These are phyloP conservation scores for Philereme vetulata DNA, from an alignment of 2,888 invertebrate genomes.

Conservation along the genomic window DNA sequence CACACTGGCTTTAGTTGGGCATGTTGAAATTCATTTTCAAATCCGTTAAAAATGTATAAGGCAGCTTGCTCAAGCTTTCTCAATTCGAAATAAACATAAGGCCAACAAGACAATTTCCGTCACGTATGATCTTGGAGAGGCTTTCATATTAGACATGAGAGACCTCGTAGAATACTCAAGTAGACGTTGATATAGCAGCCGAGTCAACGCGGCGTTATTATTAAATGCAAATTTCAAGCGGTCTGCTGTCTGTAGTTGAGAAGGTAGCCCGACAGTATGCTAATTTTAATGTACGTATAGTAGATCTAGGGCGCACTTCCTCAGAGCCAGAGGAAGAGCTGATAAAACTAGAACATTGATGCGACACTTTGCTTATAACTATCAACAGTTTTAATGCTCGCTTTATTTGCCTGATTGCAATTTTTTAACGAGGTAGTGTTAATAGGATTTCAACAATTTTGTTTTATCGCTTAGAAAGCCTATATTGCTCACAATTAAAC, in stretches of 20 bases:
- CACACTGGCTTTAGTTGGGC: conserved; percentile 21
- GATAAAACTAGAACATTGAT: conserved; percentile 69
- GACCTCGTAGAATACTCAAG: conserved; percentile 34
- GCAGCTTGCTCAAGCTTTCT: conserved; percentile 25
- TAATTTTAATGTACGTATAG: conserved; percentile 52
- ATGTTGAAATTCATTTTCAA: conserved; percentile 22
- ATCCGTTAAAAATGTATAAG: conserved; percentile 23
- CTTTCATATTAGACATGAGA: conserved; percentile 25
- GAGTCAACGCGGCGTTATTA: conserved; percentile 40
- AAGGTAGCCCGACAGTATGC: conserved; percentile 46
- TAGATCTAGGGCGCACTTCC: conserved; percentile 72
- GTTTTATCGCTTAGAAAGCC: conserved; percentile 54
- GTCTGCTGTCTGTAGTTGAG: conserved; percentile 40
- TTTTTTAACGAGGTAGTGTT: no score
- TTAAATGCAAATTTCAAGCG: conserved; percentile 47
- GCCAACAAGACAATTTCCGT: conserved; percentile 25
- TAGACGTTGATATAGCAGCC: conserved; percentile 34
- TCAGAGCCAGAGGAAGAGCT: conserved; percentile 52
- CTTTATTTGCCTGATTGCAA: no score
- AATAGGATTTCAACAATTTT: conserved; percentile 9
- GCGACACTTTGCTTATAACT: conserved; percentile 39
- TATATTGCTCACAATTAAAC: conserved; percentile 53
- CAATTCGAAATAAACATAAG: conserved; percentile 19
- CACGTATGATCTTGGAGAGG: conserved; percentile 35
- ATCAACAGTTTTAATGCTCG: background rate